Base-by-base conservation (phyloP, 2,113 vertebrate species). In the Nycticebus coucang region DNA sequence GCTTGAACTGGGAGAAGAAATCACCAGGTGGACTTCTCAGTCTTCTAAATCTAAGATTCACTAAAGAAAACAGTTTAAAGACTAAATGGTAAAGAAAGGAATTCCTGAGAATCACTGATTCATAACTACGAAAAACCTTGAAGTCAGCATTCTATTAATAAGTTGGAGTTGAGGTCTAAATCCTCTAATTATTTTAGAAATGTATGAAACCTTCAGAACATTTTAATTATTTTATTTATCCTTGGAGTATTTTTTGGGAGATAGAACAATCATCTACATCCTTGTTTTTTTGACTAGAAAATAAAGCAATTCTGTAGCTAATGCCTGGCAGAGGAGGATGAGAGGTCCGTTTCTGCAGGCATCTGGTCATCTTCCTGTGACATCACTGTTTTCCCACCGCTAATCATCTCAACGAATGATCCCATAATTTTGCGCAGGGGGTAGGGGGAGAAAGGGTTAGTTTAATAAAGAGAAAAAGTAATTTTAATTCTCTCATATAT, bases 401-500 rank as follows among this genome's bases (percentile, higher is more conserved):
- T 50, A n/a, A 33, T 91, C 77, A 81, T 60, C 57, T 90, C 53
- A 80, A 33, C 6, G 71, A n/a, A 95, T 80, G 30, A 57, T 84
- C 22, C 33, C 85, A 91, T 74, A 6, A 7, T 45, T 45, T 45
- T 45, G 45, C 45, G n/a, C n/a, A n/a, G n/a, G n/a, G n/a, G n/a
- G n/a, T n/a, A n/a, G 45, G 5, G 45, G 45, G 45, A 45, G 45
- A 8, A 45, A 45, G 45, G 45, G 45, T 45, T 72, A 87, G 28
- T 80, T 78, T 86, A 91, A 83, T 77, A 53, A 94, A 82, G 15
- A 74, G 50, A 87, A 75, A 66, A 82, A 75, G 57, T 45, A 78
- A 64, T 50, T 60, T 78, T 87, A 37, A 81, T 80, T 80, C 13
- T 91, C 3, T 28, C 33, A 59, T 57, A 18, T 35, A 60, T 18